These are phyloP conservation scores for Acromyrmex charruanus DNA, from an alignment of 1,140 invertebrate genomes.

Conservation along the genomic window DNA sequence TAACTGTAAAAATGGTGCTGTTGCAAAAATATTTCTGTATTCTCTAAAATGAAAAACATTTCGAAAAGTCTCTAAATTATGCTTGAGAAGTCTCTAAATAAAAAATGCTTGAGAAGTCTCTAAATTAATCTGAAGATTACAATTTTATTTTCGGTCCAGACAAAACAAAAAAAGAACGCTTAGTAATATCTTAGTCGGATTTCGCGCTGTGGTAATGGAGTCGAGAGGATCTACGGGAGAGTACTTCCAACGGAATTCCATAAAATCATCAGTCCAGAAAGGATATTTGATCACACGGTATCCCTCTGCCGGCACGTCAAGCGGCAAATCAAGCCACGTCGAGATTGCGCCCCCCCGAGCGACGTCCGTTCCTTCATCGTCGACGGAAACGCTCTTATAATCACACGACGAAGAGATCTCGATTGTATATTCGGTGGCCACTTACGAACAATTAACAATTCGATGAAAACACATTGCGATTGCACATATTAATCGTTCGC, in stretches of 20 bases:
- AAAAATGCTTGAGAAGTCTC: background rate
- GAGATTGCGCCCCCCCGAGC: conserved; percentile 34
- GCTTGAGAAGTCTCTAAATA: background rate
- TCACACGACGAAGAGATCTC: background rate
- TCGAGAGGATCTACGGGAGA: conserved; percentile 38
- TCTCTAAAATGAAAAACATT: background rate
- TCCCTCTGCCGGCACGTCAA: conserved; percentile 40
- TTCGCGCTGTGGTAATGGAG: conserved; percentile 10
- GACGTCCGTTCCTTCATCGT: conserved; percentile 30
- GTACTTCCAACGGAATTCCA: conserved; percentile 51
- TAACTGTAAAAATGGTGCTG: too few species aligned
- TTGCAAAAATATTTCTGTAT: background rate
- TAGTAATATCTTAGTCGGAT: conserved; percentile 16
- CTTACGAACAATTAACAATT: conserved; percentile 29
- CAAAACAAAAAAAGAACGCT: background rate
- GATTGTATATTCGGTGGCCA: background rate
- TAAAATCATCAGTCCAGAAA: conserved; percentile 59
- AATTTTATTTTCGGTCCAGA: background rate
- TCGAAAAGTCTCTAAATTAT: background rate
- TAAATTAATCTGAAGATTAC: conserved; percentile 1
- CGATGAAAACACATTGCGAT: background rate
- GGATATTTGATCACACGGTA: conserved; percentile 60
- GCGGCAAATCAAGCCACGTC: conserved; percentile 41
- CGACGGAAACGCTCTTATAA: conserved; percentile 20
- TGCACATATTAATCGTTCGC: conserved; percentile 20